These are phyloP conservation scores for Polietes domitor DNA, from an alignment of 2,888 invertebrate genomes.

Conservation along the genomic window DNA sequence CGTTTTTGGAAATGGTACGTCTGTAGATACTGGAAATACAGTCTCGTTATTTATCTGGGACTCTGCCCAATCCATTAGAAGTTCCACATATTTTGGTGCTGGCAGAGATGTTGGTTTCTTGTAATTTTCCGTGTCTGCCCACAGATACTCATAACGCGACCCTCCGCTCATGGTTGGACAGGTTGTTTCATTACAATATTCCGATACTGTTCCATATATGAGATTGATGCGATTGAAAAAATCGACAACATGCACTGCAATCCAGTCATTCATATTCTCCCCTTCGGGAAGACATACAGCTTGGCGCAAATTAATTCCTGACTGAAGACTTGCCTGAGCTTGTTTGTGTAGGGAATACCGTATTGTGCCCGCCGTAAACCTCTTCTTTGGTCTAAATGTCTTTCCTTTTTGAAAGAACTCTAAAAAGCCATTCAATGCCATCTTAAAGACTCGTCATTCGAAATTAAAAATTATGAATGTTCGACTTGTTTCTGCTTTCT, in stretches of 20 bases:
- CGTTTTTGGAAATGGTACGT: constrained; percentile 93
- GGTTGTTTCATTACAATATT: constrained; percentile 90
- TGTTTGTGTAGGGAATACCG: constrained; percentile 93
- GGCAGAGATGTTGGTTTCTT: constrained; percentile 90
- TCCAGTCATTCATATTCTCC: constrained; percentile 94
- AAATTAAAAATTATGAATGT: neutral
- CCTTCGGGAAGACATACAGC: constrained; percentile 91
- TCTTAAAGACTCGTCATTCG: constrained; percentile 71
- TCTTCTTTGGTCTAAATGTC: constrained; percentile 95
- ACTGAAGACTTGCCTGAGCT: constrained; percentile 93
- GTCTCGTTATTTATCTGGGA: constrained; percentile 93
- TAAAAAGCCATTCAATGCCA: constrained; percentile 87
- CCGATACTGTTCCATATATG: constrained; percentile 93
- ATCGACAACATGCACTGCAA: constrained; percentile 96
- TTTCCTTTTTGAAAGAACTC: constrained; percentile 91
- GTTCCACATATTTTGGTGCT: constrained; percentile 90
- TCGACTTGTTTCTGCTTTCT: constrained; percentile 11
- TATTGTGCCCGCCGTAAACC: constrained; percentile 92
- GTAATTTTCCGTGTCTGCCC: constrained; percentile 91
- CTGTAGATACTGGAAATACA: constrained; percentile 89
- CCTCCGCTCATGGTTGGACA: constrained; percentile 97
- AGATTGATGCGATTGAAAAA: constrained; percentile 96
- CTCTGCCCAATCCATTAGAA: constrained; percentile 96
- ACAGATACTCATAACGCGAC: constrained; percentile 92
- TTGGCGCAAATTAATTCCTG: constrained; percentile 91